Base-by-base conservation (phyloP, 2,888 invertebrate species). In the Meliscaeva auricollis region DNA sequence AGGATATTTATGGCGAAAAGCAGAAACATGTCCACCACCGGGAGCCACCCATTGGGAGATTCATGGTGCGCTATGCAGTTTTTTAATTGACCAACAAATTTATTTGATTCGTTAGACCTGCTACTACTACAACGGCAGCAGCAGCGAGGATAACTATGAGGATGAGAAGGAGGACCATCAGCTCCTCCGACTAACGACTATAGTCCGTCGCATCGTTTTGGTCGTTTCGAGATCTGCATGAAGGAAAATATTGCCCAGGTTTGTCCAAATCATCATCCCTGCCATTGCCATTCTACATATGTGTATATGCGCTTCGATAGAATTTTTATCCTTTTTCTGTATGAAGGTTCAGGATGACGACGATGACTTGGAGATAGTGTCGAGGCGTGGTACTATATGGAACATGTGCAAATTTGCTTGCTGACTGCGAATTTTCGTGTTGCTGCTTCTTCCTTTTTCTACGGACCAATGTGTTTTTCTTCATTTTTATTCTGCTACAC, bases 61-160 rank as follows among this genome's bases (percentile, higher is more conserved):
- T 85, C 85, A 85, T 81, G 85, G 89, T 89, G 87, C 88, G 88
- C 90, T 91, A 90, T 90, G 91, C 91, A 91, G 90, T 91, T 91
- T 91, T 91, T 91, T 91, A 91, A 91, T 91, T 91, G 91, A 91
- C 91, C 91, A 91, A 91, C 90, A 90, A 91, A 91, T 91, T 91
- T 91, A 91, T 91, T 90, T 91, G 91, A 91, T 91, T 91, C 91
- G 91, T 91, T 91, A 91, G 87, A 87, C 87, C 83, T 80, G 87
- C 76, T 79, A 77, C 76, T 64, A 72, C 74, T 52, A 75, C 70
- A 44, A 30, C 52, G 13, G 54, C 30, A 52, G 50, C 9, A 52
- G 38, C 20, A 22, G 17, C 35, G 9, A 56, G 22, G 32, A n/a
- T 17, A 41, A 52, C 30, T 26, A 35, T 64, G n/a, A 46, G 66